Evolutionary conservation across 1,140 invertebrate genomes (phyloP), one percentile per base, ranked within the genome.

Genomic region (Lasioglossum albipes): DNA sequence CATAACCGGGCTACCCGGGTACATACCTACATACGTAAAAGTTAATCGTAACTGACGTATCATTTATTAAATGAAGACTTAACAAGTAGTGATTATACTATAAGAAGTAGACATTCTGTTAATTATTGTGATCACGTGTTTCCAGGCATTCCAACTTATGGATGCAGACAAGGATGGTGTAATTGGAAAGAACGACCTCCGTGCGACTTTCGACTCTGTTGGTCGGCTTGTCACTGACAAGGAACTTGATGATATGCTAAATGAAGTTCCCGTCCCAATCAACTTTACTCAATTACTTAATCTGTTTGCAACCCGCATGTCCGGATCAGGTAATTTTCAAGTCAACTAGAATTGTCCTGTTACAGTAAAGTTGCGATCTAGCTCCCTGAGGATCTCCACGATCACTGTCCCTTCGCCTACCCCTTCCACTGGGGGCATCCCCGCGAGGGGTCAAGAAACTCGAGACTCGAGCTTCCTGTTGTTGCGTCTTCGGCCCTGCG

Each of bases 121-220:
- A 57, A 57, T n/a, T 36, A 7, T 12, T 16, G 9, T 22, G 42
- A n/a, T 41, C 9, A n/a, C 42, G 10, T 41, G 9, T 79, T 80
- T 71, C 61, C 88, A 98, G 97, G 98, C 97, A 91, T 99, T 99
- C 96, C 96, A 97, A 93, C 96, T 99, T 91, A 99, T 99, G 96
- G 99, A 99, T 95, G 96, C 97, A 94, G 98, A 99, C 95, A 98
- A 99, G 94, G 99, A 99, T 94, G 98, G 98, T 89, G 97, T 99
- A 94, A 98, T 99, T 93, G 97, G 97, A 92, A 98, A 99, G 93
- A 97, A 96, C 93, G 99, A 99, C 94, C 95, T 99, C 90, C 97
- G 98, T 92, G 97, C 97, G 90, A 98, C 98, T 91, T 99, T 98
- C 94, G 98, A 99, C 94, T 97, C 97, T 85, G 95, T 99, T 80